Evolutionary conservation across 1,140 invertebrate genomes (phyloP).

Genomic region (Drosophila pseudoobscura): DNA sequence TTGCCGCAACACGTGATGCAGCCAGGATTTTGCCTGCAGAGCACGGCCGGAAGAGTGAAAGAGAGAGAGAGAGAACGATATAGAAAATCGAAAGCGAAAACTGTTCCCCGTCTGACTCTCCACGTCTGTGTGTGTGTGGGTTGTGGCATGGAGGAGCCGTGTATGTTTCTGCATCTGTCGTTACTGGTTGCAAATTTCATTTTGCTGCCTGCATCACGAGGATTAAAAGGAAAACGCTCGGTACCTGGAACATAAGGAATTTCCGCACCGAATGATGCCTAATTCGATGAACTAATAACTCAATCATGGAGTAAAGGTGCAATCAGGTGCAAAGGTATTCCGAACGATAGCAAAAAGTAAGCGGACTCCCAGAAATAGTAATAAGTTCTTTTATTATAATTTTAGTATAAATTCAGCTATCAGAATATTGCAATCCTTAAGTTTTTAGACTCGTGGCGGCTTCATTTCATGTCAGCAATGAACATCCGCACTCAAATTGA

Average conservation of each 20-base stretch:
- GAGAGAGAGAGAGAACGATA: constrained; percentile 9
- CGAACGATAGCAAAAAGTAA: no score
- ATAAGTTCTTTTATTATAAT: no score
- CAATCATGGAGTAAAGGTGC: no score
- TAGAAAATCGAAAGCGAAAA: constrained; percentile 76
- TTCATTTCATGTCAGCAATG: no score
- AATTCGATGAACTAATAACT: neutral
- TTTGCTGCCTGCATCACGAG: neutral
- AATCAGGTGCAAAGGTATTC: no score
- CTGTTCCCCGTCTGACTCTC: constrained; percentile 32
- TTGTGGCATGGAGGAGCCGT: constrained; percentile 2
- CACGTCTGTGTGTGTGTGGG: constrained; percentile 11
- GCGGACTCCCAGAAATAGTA: no score
- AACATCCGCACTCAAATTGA: no score
- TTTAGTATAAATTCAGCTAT: no score
- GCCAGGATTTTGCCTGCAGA: constrained; percentile 29
- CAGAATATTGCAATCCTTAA: no score
- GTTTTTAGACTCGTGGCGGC: no score
- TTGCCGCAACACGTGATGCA: constrained; percentile 72
- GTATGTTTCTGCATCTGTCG: constrained; percentile 29
- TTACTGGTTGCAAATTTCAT: constrained; percentile 18
- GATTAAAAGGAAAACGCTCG: constrained; percentile 8
- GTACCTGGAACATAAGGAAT: no score
- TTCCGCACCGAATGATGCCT: neutral
- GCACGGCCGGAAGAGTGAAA: neutral